Evolutionary conservation across 2,888 invertebrate species (phyloP).

Genomic region (Caenorhabditis virilis): DNA sequence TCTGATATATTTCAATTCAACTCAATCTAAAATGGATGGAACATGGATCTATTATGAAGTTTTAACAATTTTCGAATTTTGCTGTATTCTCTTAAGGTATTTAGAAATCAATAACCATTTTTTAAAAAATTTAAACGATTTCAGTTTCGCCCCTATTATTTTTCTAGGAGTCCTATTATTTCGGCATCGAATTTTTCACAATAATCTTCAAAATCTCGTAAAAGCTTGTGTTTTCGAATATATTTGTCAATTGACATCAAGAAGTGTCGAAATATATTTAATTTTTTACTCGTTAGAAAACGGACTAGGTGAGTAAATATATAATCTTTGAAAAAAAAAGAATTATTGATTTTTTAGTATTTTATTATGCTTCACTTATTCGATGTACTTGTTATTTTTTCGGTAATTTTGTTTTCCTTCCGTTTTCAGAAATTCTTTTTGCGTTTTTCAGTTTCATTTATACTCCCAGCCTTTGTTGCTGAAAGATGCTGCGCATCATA

Average conservation of each 20-base stretch:
- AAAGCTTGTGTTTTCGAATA: constrained; percentile 19
- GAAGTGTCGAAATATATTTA: constrained; percentile 24
- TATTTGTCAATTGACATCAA: constrained; percentile 23
- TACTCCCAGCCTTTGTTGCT: constrained; percentile 27
- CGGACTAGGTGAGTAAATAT: constrained; percentile 12
- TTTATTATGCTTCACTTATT: constrained; percentile 27
- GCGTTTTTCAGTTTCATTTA: constrained; percentile 22
- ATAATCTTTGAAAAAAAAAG: constrained; percentile 1
- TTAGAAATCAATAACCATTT: background rate
- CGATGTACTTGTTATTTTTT: constrained; percentile 35
- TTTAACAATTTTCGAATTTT: constrained; percentile 30
- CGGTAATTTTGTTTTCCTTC: constrained; percentile 5
- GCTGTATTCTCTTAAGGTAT: constrained; percentile 26
- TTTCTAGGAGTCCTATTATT: constrained; percentile 21
- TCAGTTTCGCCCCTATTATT: constrained; percentile 23
- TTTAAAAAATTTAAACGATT: constrained; percentile 1
- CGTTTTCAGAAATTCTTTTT: background rate
- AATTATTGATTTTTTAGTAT: constrained; percentile 15
- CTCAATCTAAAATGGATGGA: constrained; percentile 26
- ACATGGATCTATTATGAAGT: constrained; percentile 29
- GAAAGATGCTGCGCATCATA: constrained; percentile 39
- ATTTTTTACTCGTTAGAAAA: constrained; percentile 28
- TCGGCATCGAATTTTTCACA: constrained; percentile 23
- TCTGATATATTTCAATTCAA: constrained; percentile 26
- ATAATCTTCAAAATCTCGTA: constrained; percentile 25